Base-by-base conservation (phyloP, 2,113 vertebrate genomes). In the Candoia aspera region DNA sequence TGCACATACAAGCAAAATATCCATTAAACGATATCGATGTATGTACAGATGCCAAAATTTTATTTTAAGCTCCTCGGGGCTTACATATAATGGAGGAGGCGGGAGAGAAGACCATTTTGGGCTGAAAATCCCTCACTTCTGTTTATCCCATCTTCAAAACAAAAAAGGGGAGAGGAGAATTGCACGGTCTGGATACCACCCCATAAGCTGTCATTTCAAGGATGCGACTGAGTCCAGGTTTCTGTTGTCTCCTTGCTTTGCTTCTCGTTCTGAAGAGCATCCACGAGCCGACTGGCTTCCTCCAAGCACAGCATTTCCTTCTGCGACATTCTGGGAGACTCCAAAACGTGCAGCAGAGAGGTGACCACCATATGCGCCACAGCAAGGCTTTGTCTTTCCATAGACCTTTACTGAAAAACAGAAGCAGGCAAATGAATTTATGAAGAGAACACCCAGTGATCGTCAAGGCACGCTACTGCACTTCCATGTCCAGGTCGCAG, bases 391-490 rank as follows among this genome's bases (percentile, higher is more conserved):
- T 0, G 58, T 91, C 95, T 94, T 59, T 87, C 84, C 1, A 90
- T 90, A 54, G 94, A 91, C 85, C 84, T 95, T 97, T 96, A 95
- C 53, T 95, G 93, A 91, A 96, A 97, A 93, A 93, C 0, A 97
- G 94, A 96, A 85, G 91, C 15, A 0, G 17, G n/a, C n/a, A 12
- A 92, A 13, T 86, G 91, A 89, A 88, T 86, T 96, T 92, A 26
- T 68, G 89, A 54, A 87, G 5, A 19, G 10, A 8, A 42, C 11
- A 42, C 0, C 26, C 19, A 46, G 15, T 0, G 1, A 26, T 3
- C 53, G 1, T 26, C 1, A 19, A 2, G n/a, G 23, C 12, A 29
- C 17, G 13, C 57, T 2, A 17, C 0, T 6, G 12, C 13, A 42
- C 59, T 21, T 88, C 3, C 4, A 12, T 0, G 6, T 3, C 49